Conservation (phyloP, 2,113 vertebrate genomes). For the Ifrita kowaldi region DNA sequence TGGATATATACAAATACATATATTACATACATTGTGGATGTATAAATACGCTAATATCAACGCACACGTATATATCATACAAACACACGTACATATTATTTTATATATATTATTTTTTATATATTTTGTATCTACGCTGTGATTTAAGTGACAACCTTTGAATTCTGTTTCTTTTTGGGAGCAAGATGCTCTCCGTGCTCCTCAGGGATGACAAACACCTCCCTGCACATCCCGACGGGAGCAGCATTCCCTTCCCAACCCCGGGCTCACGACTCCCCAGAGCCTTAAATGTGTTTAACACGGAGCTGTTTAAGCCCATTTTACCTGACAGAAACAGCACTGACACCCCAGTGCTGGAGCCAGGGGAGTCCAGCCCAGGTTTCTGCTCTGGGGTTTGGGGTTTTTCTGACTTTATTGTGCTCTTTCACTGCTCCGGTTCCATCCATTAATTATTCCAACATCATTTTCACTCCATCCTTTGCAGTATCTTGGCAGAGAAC, state of each 20-base stretch:
- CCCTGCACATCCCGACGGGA: background rate
- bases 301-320: background rate
- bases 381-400: background rate
- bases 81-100: too few relatives aligned
- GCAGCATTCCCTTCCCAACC: background rate
- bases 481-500: background rate
- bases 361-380: background rate
- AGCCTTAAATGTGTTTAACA: rapidly evolving
- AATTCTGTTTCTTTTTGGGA: background rate
- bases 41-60: background rate
- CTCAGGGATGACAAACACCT: background rate
- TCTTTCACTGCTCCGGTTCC: background rate
- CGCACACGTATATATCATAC: background rate
- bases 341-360: background rate
- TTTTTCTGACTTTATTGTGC: rapidly evolving
- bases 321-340: background rate
- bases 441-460: background rate
- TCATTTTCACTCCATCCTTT: rapidly evolving
- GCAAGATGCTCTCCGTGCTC: background rate
- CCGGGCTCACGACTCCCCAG: rapidly evolving
- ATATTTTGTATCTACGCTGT: rapidly evolving
- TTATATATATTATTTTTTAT: background rate
- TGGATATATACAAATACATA: rapidly evolving
- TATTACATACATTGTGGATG: rapidly evolving
- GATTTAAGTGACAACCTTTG: background rate